Evolutionary conservation across 2,888 invertebrate genomes (phyloP).

Genomic region (Agrenia bidenticulata): DNA sequence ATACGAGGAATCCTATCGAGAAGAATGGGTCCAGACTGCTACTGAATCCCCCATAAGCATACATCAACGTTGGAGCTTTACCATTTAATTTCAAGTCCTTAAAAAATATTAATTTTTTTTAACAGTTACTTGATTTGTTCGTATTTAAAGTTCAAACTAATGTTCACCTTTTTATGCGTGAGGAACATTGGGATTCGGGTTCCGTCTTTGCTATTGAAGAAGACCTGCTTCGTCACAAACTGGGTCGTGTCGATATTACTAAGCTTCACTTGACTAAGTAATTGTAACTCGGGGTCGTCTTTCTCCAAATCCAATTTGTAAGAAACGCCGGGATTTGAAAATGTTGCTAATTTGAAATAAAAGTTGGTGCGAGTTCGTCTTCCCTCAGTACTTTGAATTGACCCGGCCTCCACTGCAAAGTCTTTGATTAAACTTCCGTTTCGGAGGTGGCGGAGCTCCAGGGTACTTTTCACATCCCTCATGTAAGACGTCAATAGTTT

Average conservation of each 20-base stretch:
- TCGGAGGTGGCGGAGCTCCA: constrained; percentile 74
- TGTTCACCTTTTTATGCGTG: constrained; percentile 66
- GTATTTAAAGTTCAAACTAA: constrained; percentile 37
- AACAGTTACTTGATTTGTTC: no score
- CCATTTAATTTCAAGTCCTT: constrained; percentile 60
- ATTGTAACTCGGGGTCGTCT: background rate
- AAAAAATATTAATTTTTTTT: background rate
- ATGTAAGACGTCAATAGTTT: constrained; percentile 85
- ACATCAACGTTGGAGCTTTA: constrained; percentile 77
- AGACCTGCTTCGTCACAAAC: constrained; percentile 84
- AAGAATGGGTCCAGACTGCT: constrained; percentile 83
- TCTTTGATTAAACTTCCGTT: constrained; percentile 70
- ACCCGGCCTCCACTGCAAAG: constrained; percentile 79
- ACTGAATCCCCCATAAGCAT: constrained; percentile 97
- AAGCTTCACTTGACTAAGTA: background rate
- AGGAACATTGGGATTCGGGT: constrained; percentile 96
- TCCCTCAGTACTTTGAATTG: constrained; percentile 78
- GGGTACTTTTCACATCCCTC: constrained; percentile 87
- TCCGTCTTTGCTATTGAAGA: constrained; percentile 89
- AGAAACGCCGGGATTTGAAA: constrained; percentile 82
- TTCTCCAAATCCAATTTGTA: constrained; percentile 55
- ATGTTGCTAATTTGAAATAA: constrained; percentile 93
- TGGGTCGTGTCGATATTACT: constrained; percentile 61
- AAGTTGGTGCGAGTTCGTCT: constrained; percentile 73
- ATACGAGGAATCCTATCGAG: constrained; percentile 68